Evolutionary conservation across 2,113 vertebrate species (phyloP).

Genomic region (Gadus chalcogrammus): DNA sequence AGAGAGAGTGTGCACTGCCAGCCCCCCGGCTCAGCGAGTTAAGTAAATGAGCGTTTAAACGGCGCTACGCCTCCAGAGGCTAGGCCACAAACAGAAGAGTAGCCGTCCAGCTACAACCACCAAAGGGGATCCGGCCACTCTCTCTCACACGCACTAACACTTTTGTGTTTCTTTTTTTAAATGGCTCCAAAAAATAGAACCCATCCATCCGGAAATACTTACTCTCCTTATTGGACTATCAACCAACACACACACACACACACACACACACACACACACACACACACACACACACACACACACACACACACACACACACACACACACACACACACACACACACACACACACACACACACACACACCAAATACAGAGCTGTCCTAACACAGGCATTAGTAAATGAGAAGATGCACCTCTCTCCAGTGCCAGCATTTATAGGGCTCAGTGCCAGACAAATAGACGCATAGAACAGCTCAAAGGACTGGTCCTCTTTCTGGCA

Average conservation of each 20-base stretch:
- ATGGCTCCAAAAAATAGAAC: neutral
- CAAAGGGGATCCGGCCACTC: neutral
- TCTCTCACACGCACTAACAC: conserved; percentile 1
- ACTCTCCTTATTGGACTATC: neutral
- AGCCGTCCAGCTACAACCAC: neutral
- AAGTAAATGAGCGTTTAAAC: neutral
- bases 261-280: neutral
- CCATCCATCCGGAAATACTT: neutral
- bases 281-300: conserved; percentile 3
- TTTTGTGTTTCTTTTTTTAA: too few relatives aligned
- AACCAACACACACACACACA: neutral
- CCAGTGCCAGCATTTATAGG: conserved; percentile 19
- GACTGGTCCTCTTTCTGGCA: conserved; percentile 28
- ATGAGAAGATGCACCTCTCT: conserved; percentile 16
- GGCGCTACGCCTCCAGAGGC: neutral
- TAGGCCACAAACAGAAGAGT: neutral
- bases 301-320: conserved; percentile 14
- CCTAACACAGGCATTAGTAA: conserved; percentile 39
- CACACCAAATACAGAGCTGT: conserved; percentile 27
- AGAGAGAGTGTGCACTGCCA: conserved; percentile 25
- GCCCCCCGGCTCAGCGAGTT: conserved; percentile 3
- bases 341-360: neutral
- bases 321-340: neutral
- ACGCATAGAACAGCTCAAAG: conserved; percentile 27
- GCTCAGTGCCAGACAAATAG: conserved; percentile 17